phyloP scores from a whole-genome alignment of 2,113 vertebrate genomes.

The Sylvietta virens region DNA sequence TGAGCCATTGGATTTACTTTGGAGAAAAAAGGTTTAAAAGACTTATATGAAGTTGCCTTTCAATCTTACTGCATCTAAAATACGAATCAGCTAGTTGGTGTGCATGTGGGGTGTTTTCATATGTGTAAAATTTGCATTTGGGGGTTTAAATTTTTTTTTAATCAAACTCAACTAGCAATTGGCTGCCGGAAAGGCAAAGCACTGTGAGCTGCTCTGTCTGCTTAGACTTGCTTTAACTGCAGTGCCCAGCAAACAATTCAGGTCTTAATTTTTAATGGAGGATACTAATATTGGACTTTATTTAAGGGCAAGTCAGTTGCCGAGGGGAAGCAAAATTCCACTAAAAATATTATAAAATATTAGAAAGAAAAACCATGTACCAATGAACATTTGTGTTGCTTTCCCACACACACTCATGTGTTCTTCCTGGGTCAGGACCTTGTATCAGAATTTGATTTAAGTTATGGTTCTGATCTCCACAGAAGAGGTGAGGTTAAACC shows the following conservation, averaged over 20 bases:
- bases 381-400: background rate
- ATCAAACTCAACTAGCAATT: background rate
- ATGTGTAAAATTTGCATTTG: background rate
- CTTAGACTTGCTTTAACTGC: background rate
- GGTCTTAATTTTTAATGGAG: background rate
- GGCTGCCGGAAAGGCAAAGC: background rate
- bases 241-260: background rate
- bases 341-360: background rate
- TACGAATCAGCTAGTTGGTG: background rate
- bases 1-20: background rate
- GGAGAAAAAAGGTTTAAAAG: background rate
- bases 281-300: too few relatives aligned
- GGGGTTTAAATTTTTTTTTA: background rate
- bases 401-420: rapidly evolving
- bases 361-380: background rate
- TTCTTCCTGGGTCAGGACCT: background rate
- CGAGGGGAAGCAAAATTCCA: background rate
- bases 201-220: background rate
- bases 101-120: background rate
- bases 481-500: background rate
- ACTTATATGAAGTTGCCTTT: background rate
- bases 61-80: background rate
- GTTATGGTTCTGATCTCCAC: background rate
- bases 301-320: background rate
- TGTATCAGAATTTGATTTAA: background rate